phyloP scores from a whole-genome alignment of 2,888 invertebrate genomes.

The Silvanus unidentatus region DNA sequence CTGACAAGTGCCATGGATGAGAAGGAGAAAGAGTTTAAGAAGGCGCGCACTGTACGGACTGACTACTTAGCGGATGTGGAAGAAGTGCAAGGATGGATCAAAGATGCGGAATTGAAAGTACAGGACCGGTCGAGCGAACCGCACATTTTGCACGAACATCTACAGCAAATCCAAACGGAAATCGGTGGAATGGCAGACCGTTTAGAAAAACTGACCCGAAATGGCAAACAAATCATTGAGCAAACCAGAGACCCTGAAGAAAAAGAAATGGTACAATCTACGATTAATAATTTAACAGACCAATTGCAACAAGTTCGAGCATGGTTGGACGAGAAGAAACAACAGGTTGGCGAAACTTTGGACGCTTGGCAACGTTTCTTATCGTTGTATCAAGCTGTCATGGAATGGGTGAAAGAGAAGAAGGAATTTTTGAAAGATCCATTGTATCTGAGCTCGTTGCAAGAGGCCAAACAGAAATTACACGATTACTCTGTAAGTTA shows the following conservation, averaged over 20 bases:
- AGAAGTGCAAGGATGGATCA: slow-evolving; percentile 76
- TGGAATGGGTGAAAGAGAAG: slow-evolving; percentile 79
- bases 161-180: slow-evolving; percentile 72
- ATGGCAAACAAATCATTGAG: slow-evolving; percentile 73
- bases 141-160: slow-evolving; percentile 66
- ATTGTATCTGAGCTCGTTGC: slow-evolving; percentile 68
- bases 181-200: slow-evolving; percentile 66
- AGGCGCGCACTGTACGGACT: slow-evolving; percentile 73
- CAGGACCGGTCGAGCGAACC: slow-evolving; percentile 77
- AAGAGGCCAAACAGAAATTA: slow-evolving; percentile 76
- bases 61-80: slow-evolving; percentile 78
- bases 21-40: slow-evolving; percentile 80
- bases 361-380: slow-evolving; percentile 87
- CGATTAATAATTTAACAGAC: slow-evolving; percentile 69
- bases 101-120: slow-evolving; percentile 69
- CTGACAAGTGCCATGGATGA: slow-evolving; percentile 78
- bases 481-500: slow-evolving; percentile 75
- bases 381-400: slow-evolving; percentile 72
- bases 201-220: slow-evolving; percentile 69
- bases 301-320: slow-evolving; percentile 72
- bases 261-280: slow-evolving; percentile 66
- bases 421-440: slow-evolving; percentile 72
- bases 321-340: slow-evolving; percentile 77
- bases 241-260: slow-evolving; percentile 74
- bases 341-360: slow-evolving; percentile 77